Evolutionary conservation across 2,797 vertebrate species (phyloP).

Genomic region (Fundulus diaphanus): DNA sequence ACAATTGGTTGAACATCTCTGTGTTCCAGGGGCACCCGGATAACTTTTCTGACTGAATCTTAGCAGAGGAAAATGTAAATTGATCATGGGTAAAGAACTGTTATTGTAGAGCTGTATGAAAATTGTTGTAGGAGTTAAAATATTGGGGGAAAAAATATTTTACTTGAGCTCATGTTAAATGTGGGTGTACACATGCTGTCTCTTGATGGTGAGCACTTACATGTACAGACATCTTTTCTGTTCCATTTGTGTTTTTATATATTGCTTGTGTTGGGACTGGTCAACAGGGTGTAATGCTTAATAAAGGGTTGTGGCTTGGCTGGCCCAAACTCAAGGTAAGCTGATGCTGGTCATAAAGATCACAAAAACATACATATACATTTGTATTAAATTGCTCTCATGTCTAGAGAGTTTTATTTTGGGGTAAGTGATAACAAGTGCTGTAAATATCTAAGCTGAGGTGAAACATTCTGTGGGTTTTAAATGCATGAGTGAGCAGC

Average conservation of each 20-base stretch:
- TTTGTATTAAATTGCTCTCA: conserved; percentile 21
- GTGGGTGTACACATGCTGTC: conserved; percentile 80
- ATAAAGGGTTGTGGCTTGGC: conserved; percentile 29
- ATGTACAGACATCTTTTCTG: conserved; percentile 81
- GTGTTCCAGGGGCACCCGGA: conserved; percentile 44
- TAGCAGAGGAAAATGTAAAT: conserved; percentile 60
- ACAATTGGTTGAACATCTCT: conserved; percentile 43
- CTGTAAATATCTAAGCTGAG: conserved; percentile 19
- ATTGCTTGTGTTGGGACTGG: conserved; percentile 67
- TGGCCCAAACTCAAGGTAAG: conserved; percentile 66
- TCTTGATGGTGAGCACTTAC: conserved; percentile 80
- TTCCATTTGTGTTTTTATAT: conserved; percentile 57
- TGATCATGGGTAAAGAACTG: conserved; percentile 58
- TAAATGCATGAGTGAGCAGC: conserved; percentile 34
- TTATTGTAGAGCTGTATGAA: conserved; percentile 74
- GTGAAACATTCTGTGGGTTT: conserved; percentile 27
- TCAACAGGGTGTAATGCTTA: conserved; percentile 60
- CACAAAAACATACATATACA: conserved; percentile 3
- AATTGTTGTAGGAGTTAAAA: conserved; percentile 70
- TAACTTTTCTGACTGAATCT: conserved; percentile 45
- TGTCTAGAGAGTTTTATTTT: conserved; percentile 33
- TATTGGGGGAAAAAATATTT: conserved; percentile 67
- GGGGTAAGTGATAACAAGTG: conserved; percentile 29
- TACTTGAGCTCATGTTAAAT: conserved; percentile 78
- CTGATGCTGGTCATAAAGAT: conserved; percentile 20